Evolutionary conservation across 2,888 invertebrate genomes (phyloP).

Genomic region (Apotomis turbidana): DNA sequence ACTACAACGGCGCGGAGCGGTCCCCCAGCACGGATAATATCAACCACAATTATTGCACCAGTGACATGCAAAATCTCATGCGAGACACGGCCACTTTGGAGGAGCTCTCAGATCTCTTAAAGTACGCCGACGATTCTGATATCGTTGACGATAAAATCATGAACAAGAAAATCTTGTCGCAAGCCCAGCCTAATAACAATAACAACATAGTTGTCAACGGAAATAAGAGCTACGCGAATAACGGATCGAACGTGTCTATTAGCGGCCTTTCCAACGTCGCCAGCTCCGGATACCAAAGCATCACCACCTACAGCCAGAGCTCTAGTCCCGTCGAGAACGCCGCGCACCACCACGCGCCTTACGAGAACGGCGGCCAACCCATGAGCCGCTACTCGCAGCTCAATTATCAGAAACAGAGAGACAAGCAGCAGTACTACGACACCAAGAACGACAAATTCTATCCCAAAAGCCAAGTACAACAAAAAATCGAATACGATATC

Average conservation of each 20-base stretch:
- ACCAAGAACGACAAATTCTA: slow-evolving; percentile 79
- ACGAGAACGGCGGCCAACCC: slow-evolving; percentile 77
- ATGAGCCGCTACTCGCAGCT: slow-evolving; percentile 79
- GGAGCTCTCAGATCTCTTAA: slow-evolving; percentile 88
- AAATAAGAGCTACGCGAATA: slow-evolving; percentile 81
- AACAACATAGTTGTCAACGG: slow-evolving; percentile 72
- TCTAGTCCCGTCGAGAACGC: slow-evolving; percentile 91
- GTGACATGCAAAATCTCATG: slow-evolving; percentile 75
- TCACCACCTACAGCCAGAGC: slow-evolving; percentile 94
- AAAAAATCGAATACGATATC: slow-evolving; percentile 80
- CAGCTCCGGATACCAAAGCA: slow-evolving; percentile 94
- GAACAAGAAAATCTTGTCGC: slow-evolving; percentile 76
- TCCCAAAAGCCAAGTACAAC: slow-evolving; percentile 81
- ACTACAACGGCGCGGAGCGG: slow-evolving; percentile 72
- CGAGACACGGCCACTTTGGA: slow-evolving; percentile 86
- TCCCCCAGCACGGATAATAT: slow-evolving; percentile 77
- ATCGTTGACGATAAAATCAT: slow-evolving; percentile 80
- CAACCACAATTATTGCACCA: slow-evolving; percentile 76
- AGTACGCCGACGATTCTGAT: slow-evolving; percentile 90
- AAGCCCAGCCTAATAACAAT: slow-evolving; percentile 71
- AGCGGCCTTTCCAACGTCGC: slow-evolving; percentile 91
- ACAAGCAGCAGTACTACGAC: slow-evolving; percentile 80
- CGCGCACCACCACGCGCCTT: slow-evolving; percentile 72
- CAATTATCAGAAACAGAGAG: slow-evolving; percentile 81
- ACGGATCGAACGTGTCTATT: slow-evolving; percentile 91